Evolutionary conservation across 2,888 invertebrate genomes (phyloP).

Genomic region (Galerucella calmariensis): DNA sequence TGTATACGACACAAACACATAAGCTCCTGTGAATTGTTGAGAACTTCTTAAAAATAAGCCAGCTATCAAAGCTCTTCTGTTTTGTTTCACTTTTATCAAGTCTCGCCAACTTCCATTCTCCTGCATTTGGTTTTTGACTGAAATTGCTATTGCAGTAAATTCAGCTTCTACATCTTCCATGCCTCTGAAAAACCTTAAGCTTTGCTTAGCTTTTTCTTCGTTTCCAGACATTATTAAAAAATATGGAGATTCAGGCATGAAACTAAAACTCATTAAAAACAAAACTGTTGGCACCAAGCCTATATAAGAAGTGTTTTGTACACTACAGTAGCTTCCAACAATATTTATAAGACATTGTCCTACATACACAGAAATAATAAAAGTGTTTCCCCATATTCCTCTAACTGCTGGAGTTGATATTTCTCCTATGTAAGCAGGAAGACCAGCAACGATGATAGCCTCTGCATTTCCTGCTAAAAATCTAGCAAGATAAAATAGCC

Average conservation of each 20-base stretch:
- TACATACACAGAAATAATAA: conserved; percentile 43
- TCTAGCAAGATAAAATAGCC: conserved; percentile 52
- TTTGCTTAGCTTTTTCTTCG: conserved; percentile 43
- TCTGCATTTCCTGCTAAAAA: conserved; percentile 46
- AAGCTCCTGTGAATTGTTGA: conserved; percentile 54
- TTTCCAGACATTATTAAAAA: conserved; percentile 47
- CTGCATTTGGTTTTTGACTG: conserved; percentile 51
- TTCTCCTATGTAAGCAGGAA: conserved; percentile 51
- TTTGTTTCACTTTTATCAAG: conserved; percentile 48
- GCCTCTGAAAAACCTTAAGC: conserved; percentile 46
- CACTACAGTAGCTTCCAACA: conserved; percentile 69
- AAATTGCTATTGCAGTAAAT: conserved; percentile 43
- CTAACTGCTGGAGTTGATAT: conserved; percentile 46
- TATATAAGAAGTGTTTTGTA: conserved; percentile 67
- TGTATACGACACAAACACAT: conserved; percentile 52
- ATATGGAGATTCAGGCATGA: conserved; percentile 70
- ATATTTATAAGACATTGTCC: conserved; percentile 61
- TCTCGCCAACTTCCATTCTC: conserved; percentile 54
- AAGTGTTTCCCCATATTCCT: conserved; percentile 50
- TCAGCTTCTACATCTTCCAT: conserved; percentile 49
- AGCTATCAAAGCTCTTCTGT: conserved; percentile 52
- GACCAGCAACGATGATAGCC: conserved; percentile 37
- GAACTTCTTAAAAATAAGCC: conserved; percentile 49
- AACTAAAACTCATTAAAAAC: conserved; percentile 68
- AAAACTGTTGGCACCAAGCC: conserved; percentile 70